These are phyloP conservation scores for Calliphora vomitoria DNA, from an alignment of 2,888 invertebrate genomes.

Conservation along the genomic window DNA sequence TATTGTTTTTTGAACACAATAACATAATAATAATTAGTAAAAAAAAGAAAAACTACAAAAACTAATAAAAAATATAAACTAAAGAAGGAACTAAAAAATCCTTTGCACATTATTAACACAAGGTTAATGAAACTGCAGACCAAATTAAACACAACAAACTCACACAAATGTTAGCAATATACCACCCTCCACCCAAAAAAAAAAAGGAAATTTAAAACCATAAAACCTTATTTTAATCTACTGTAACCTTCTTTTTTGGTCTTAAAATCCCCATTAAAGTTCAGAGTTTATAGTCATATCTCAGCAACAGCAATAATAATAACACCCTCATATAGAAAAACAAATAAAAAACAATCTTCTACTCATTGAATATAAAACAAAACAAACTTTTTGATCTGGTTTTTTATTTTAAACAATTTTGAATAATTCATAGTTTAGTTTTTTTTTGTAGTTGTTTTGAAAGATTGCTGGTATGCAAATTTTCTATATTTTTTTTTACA, in stretches of 20 bases:
- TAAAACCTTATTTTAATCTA: neutral
- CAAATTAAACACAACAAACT: neutral
- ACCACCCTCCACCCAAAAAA: too few species aligned
- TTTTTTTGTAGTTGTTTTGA: constrained; percentile 15
- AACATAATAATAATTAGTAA: too few species aligned
- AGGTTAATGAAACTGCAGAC: too few species aligned
- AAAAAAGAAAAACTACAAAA: too few species aligned
- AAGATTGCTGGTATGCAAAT: constrained; percentile 58
- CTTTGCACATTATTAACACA: too few species aligned
- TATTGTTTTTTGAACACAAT: too few species aligned
- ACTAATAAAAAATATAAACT: too few species aligned
- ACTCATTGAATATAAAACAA: constrained; percentile 4
- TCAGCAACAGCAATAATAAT: neutral
- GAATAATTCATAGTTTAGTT: constrained; percentile 51
- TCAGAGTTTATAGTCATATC: too few species aligned
- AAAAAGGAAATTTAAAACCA: neutral
- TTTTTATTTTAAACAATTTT: constrained; percentile 41
- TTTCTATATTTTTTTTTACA: constrained; percentile 8
- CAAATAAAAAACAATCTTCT: neutral
- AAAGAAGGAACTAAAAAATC: too few species aligned
- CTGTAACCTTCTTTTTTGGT: too few species aligned
- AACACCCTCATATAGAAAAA: constrained; percentile 44
- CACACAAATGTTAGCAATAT: too few species aligned
- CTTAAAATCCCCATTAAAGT: too few species aligned
- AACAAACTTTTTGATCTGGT: constrained; percentile 35